phyloP scores from a whole-genome alignment of 2,888 invertebrate genomes.

The Yponomeuta plumbellus region DNA sequence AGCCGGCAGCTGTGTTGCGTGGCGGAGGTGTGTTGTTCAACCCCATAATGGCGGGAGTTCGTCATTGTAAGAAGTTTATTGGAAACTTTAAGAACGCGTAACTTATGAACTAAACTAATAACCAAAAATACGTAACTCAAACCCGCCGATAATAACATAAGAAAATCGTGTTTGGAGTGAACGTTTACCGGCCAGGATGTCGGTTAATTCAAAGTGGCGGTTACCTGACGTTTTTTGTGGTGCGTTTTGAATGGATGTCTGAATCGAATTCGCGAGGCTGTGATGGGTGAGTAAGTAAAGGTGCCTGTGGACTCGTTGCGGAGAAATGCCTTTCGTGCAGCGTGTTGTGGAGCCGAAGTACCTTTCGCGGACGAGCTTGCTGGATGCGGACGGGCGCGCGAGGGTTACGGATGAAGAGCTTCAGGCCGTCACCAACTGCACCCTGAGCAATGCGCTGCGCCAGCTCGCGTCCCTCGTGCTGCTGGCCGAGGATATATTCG shows the following conservation, averaged over 20 bases:
- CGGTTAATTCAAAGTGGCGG: conserved; percentile 76
- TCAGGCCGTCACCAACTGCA: conserved; percentile 91
- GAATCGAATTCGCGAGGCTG: conserved; percentile 65
- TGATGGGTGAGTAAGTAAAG: conserved; percentile 67
- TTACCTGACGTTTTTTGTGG: conserved; percentile 77
- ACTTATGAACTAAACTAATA: conserved; percentile 40
- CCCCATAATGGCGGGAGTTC: conserved; percentile 64
- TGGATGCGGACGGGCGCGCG: conserved; percentile 76
- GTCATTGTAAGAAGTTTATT: conserved; percentile 58
- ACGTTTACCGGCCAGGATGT: conserved; percentile 70
- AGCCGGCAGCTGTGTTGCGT: conserved; percentile 45
- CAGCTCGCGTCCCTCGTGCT: conserved; percentile 91
- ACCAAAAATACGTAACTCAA: conserved; percentile 29
- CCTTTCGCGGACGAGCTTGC: conserved; percentile 82
- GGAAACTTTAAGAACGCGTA: conserved; percentile 52
- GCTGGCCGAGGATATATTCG: conserved; percentile 90
- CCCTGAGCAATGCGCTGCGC: conserved; percentile 87
- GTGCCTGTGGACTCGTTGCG: conserved; percentile 38
- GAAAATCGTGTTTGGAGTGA: conserved; percentile 46
- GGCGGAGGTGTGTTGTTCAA: conserved; percentile 28
- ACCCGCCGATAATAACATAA: conserved; percentile 34
- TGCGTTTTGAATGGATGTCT: conserved; percentile 70
- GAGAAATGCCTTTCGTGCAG: conserved; percentile 90
- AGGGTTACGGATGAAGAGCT: conserved; percentile 84
- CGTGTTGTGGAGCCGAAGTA: conserved; percentile 88